A percentile compares a stretch with the other conserved stretches of the same genome.
These are phyloP conservation scores for Thalpophila matura DNA, from an alignment of 2,888 invertebrate species.

Conservation along the genomic window DNA sequence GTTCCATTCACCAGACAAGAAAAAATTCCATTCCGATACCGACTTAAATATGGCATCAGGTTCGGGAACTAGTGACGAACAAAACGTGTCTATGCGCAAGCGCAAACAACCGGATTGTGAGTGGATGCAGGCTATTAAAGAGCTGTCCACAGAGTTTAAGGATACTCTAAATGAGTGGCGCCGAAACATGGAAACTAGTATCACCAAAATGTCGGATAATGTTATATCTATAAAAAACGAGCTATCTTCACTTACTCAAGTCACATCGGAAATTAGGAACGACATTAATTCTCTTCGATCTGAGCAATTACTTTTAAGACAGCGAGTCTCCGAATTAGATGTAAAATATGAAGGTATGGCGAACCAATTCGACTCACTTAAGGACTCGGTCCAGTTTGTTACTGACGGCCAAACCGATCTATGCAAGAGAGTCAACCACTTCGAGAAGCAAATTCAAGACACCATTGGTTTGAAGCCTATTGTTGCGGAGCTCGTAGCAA, in stretches of 20 bases:
- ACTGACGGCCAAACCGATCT: background rate
- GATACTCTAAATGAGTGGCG: background rate
- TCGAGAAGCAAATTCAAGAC: background rate
- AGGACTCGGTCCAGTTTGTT: background rate
- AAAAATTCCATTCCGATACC: too few species aligned
- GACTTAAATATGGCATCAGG: too few species aligned
- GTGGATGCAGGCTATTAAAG: background rate
- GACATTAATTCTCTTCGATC: slow-evolving; percentile 1
- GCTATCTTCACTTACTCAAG: background rate
- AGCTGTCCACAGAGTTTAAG: background rate
- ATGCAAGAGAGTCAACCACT: background rate
- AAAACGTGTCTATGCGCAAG: background rate
- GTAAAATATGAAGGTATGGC: background rate
- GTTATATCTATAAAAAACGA: background rate
- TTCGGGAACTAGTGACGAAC: too few species aligned
- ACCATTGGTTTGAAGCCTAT: background rate
- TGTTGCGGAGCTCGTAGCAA: background rate
- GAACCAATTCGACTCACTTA: background rate
- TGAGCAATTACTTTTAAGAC: background rate
- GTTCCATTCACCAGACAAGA: too few species aligned
- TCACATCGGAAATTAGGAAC: too few species aligned
- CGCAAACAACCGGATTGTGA: slow-evolving; percentile 1
- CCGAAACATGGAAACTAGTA: background rate
- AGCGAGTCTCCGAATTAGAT: background rate
- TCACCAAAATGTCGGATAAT: background rate